Evolutionary conservation across 30 jellyfish, hydroid and myxozoan genomes (phyloP), one percentile per base, ranked within the genome.

Genomic region (Aurelia aurita complex sp. Pacific): DNA sequence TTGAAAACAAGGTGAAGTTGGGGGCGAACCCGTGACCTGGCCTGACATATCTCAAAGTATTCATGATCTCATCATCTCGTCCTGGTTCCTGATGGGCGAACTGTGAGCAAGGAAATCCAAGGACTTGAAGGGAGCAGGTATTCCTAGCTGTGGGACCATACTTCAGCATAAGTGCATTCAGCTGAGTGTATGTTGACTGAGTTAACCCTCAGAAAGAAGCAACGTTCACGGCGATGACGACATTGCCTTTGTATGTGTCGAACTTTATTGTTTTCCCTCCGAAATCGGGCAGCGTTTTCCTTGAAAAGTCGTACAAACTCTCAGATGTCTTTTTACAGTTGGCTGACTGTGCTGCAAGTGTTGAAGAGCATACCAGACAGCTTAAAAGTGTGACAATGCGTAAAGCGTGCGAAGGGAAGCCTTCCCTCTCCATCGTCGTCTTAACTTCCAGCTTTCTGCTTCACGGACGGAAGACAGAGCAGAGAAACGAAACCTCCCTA

Each of bases 171-270:
- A 96, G 93, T 83, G 97, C 99, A 88, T 96, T 96, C 92, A 96
- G 79, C 82, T 88, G 89, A 16, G 85, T 65, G 79, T 90, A 96
- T 64, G 95, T 76, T 51, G 88, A 36, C 35, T 34, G 73, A 2
- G 98, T 91, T 64, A 90, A 65, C 23, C 98, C 98, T 90, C 98
- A 96, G 84, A 96, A 96, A 23, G 97, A 60, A 18, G 99, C 99
- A 12, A 91, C 98, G 75, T 96, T 96, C 23, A 91, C 94, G 10
- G 88, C 97, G 18, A 96, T 59, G 19, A 72, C 86, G 40, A 96
- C 90, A 16, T 78, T 43, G 74, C 97, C 97, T n/a, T 81, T 68
- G 86, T 88, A 94, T 60, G 84, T 50, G n/a, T 69, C 76, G 53
- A 94, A 83, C 14, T 83, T 60, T 40, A 88, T 82, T 0, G 77